phyloP scores from a whole-genome alignment of 2,113 vertebrate genomes.

The Stomatorhinus ivindoensis region DNA sequence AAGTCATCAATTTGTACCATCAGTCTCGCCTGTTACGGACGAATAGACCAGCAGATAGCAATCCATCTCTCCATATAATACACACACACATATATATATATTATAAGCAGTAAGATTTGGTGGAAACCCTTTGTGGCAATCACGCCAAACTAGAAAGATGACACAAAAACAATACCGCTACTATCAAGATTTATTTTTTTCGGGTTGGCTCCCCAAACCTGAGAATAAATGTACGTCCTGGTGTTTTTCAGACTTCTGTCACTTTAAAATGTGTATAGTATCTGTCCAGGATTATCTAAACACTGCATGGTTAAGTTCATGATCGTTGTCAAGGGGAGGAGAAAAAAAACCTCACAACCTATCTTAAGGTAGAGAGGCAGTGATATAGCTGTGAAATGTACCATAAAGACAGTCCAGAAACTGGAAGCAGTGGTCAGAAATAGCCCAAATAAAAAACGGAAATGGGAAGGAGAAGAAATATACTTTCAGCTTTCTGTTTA shows the following conservation, averaged over 20 bases:
- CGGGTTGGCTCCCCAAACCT: not conserved
- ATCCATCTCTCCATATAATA: not conserved
- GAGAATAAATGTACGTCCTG: conserved; percentile 23
- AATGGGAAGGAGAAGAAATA: conserved; percentile 34
- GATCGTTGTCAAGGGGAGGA: conserved; percentile 6
- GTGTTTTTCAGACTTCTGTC: conserved; percentile 24
- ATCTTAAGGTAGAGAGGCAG: conserved; percentile 32
- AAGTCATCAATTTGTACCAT: not conserved
- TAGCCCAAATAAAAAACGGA: conserved; percentile 46
- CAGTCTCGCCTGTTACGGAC: not conserved
- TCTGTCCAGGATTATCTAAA: conserved; percentile 45
- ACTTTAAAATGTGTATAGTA: conserved; percentile 33
- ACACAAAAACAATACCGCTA: not conserved
- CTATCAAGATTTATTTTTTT: not conserved
- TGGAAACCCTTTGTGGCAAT: not conserved
- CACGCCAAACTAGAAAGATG: not conserved
- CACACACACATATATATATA: too few species aligned
- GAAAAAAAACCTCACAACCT: conserved; percentile 36
- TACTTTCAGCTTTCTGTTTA: conserved; percentile 51
- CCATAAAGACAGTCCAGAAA: conserved; percentile 33
- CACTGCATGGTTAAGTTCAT: conserved; percentile 39
- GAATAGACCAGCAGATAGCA: not conserved
- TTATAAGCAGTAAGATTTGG: not conserved
- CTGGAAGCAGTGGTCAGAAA: conserved; percentile 32
- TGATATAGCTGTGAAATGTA: conserved; percentile 46